Evolutionary conservation across 2,113 vertebrate genomes (phyloP), one percentile per base, ranked within the genome.

Genomic region (Scatophagus argus): DNA sequence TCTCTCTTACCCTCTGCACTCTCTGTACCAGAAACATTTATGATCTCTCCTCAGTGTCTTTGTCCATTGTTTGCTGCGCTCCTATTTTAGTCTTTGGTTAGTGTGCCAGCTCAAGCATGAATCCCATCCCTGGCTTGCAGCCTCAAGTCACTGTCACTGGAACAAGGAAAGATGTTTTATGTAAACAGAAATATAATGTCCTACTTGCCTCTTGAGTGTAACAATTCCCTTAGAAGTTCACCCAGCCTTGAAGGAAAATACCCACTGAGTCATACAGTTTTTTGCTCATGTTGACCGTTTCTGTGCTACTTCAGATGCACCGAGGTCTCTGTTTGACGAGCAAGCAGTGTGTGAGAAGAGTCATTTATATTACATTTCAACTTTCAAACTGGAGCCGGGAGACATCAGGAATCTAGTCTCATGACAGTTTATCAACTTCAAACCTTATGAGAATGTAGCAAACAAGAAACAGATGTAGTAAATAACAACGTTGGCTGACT

Each of bases 121-220:
- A 78, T n/a, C 38, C 41, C 73, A 63, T 83, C 41, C 63, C 76
- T 39, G 52, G 51, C 66, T 79, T 38, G 1, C 31, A 80, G 87
- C 87, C 92, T 76, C 49, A 25, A 92, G 89, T 82, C 76, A 82
- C 74, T 84, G 84, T 87, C 85, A 85, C 47, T 64, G 66, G 54
- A 89, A 88, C 74, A 77, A 78, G 77, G 69, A 88, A 90, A 90
- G 69, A 89, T 91, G 88, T 89, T 93, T 86, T 85, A 88, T 88
- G 87, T 90, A 91, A 92, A 92, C 87, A 80, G 65, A 65, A 76
- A 83, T 81, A 70, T 84, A 83, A 87, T 82, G 90, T 85, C 89
- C 87, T 83, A 85, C 61, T 91, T 87, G 83, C 82, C 80, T 90
- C 82, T 89, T 85, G 77, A 90, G 82, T 89, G 77, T 84, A 78